A percentile compares a stretch with the other conserved stretches of the same genome.
Conservation (phyloP, 2,113 vertebrate genomes). For the Circaetus cinerascens region DNA sequence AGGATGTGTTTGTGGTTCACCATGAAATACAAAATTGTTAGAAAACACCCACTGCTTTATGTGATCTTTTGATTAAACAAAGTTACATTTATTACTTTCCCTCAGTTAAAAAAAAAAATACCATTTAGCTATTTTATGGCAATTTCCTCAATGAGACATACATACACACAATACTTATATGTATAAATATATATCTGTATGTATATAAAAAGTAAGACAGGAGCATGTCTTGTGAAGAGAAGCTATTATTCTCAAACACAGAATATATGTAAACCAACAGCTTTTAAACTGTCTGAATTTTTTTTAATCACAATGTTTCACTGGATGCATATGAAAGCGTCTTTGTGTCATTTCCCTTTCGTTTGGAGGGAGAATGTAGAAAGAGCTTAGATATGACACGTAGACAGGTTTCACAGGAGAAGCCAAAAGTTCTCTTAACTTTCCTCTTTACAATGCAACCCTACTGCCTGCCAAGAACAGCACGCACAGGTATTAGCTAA, state of each 20-base stretch:
- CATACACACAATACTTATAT: background rate
- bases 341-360: background rate
- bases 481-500: background rate
- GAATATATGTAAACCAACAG: background rate
- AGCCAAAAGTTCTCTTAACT: background rate
- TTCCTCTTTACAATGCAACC: background rate
- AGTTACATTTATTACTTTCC: background rate
- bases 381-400: background rate
- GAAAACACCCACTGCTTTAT: constrained; percentile 35
- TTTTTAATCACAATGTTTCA: background rate
- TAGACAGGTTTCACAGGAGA: background rate
- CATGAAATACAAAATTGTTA: constrained; percentile 47
- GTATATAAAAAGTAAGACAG: background rate
- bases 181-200: background rate
- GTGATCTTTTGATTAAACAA: constrained; percentile 10
- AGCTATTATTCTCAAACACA: background rate
- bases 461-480: background rate
- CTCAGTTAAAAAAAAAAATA: background rate
- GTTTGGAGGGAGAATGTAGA: background rate
- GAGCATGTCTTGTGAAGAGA: background rate
- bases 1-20: constrained; percentile 73
- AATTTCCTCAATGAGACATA: background rate
- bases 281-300: background rate
- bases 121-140: background rate
- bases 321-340: background rate